phyloP scores from a whole-genome alignment of 2,888 invertebrate genomes.

The Drosophila meridionalis region DNA sequence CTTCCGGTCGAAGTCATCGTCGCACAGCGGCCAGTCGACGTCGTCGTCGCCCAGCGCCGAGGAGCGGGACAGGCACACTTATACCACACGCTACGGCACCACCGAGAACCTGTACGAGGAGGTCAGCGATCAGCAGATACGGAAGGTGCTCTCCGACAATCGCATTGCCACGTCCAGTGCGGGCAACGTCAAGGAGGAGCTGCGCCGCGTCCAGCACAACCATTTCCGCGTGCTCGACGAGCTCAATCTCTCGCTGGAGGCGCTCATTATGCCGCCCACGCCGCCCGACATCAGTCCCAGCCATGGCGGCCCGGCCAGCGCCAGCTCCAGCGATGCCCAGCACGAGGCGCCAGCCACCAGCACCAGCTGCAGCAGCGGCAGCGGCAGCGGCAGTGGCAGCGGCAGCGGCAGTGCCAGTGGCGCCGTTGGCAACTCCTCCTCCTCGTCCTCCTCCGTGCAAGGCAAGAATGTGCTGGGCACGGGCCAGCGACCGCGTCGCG shows the following conservation, averaged over 20 bases:
- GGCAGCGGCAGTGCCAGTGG: constrained; percentile 20
- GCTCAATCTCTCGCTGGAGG: constrained; percentile 94
- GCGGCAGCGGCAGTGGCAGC: constrained; percentile 13
- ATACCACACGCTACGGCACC: constrained; percentile 92
- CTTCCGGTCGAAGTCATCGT: constrained; percentile 83
- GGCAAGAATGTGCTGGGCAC: constrained; percentile 41
- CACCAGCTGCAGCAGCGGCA: constrained; percentile 36
- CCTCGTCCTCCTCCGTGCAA: constrained; percentile 36
- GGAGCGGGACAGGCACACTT: constrained; percentile 87
- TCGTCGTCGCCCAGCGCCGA: constrained; percentile 81
- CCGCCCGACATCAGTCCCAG: constrained; percentile 85
- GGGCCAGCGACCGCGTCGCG: constrained; percentile 73
- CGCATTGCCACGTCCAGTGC: constrained; percentile 88
- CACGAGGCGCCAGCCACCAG: constrained; percentile 84
- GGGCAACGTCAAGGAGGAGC: constrained; percentile 92
- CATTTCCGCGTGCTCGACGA: constrained; percentile 94
- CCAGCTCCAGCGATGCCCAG: constrained; percentile 84
- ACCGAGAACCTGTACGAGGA: constrained; percentile 88
- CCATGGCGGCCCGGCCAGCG: constrained; percentile 80
- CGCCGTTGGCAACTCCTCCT: constrained; percentile 24
- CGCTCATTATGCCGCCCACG: constrained; percentile 94
- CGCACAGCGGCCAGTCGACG: constrained; percentile 77
- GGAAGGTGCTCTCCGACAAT: constrained; percentile 85
- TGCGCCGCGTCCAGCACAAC: constrained; percentile 92
- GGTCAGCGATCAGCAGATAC: constrained; percentile 84